These are phyloP conservation scores for Apteryx mantelli DNA, from an alignment of 2,113 vertebrate genomes.

Conservation along the genomic window DNA sequence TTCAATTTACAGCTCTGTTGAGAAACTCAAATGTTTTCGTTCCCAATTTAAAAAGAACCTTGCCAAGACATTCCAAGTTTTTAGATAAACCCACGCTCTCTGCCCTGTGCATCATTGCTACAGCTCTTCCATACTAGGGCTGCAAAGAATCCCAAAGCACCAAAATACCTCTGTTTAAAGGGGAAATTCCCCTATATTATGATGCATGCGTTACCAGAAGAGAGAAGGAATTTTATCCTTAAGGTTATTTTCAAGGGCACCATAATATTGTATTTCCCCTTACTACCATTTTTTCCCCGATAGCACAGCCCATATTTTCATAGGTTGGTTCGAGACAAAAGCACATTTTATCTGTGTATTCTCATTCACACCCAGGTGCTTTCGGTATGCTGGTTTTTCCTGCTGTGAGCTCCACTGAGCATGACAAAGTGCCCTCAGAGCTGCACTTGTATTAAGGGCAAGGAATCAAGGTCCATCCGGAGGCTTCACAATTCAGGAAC, in stretches of 20 bases:
- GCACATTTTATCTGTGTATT: fast-evolving
- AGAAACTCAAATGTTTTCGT: neutral
- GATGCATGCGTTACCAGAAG: neutral
- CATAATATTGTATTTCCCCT: fast-evolving
- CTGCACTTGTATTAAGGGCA: neutral
- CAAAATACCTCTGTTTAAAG: neutral
- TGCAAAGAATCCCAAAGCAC: neutral
- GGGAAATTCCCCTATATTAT: neutral
- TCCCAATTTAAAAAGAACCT: neutral
- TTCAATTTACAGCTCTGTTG: neutral
- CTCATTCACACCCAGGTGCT: fast-evolving
- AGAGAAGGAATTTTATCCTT: neutral
- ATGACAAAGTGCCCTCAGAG: neutral
- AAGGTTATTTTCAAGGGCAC: neutral
- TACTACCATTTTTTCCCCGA: neutral
- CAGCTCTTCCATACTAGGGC: neutral
- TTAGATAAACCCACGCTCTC: neutral
- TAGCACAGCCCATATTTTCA: neutral
- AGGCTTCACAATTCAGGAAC: neutral
- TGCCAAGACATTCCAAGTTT: neutral
- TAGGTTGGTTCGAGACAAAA: fast-evolving
- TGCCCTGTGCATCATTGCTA: neutral
- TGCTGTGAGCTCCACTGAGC: neutral
- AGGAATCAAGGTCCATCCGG: fast-evolving
- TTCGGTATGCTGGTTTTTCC: fast-evolving